phyloP scores from a whole-genome alignment of 1,140 invertebrate species.

The Drosophila insularis region DNA sequence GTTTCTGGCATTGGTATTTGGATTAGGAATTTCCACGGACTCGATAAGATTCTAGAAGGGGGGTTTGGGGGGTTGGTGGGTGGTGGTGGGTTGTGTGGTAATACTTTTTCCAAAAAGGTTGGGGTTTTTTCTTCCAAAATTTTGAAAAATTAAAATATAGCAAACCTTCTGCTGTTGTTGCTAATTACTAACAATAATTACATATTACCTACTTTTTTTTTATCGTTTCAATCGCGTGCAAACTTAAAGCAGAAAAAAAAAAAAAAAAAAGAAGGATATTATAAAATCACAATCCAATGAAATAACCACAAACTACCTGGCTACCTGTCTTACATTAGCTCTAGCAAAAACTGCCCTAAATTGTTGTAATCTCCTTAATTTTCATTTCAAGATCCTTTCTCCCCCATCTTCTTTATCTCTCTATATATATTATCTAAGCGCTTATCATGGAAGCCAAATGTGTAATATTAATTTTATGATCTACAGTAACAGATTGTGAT shows the following conservation, averaged over 20 bases:
- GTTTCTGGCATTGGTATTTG: not conserved
- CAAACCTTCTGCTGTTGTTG: not conserved
- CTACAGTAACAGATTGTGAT: constrained; percentile 29
- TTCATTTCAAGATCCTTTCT: not conserved
- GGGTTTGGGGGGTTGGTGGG: no score
- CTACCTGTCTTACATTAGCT: not conserved
- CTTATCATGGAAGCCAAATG: constrained; percentile 70
- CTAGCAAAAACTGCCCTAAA: not conserved
- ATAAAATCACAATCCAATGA: not conserved
- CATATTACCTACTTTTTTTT: not conserved
- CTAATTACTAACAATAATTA: not conserved
- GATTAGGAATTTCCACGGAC: constrained; percentile 20
- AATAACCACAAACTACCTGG: not conserved
- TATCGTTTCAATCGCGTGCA: not conserved
- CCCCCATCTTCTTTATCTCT: constrained; percentile 6
- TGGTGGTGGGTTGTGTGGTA: not conserved
- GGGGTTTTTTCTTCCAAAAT: no score
- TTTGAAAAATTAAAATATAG: not conserved
- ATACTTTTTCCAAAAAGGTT: no score
- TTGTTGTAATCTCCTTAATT: not conserved
- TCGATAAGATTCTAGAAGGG: not conserved
- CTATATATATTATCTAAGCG: constrained; percentile 37
- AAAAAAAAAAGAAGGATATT: not conserved
- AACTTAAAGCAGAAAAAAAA: not conserved
- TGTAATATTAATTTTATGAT: constrained; percentile 25